Base-by-base conservation (phyloP, 2,113 vertebrate species). In the Psittacus erithacus region DNA sequence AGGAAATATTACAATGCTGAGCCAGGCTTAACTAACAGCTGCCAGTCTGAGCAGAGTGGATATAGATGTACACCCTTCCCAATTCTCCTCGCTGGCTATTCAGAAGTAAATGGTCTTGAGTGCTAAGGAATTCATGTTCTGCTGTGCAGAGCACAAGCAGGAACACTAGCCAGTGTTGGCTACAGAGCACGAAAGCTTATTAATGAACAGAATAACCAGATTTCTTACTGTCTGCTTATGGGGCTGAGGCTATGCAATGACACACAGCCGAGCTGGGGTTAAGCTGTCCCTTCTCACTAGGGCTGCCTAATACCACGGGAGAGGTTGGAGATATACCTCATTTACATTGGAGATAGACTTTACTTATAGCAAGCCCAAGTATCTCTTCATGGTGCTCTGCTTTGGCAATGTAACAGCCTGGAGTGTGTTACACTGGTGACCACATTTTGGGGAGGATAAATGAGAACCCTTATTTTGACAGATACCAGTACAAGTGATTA, bases 251-350 rank as follows among this genome's bases (percentile, higher is more conserved):
- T 6, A 2, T 1, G 2, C 28, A 20, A 55, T n/a, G 55, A 16
- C 33, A 10, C 0, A 0, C 9, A 19, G 67, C 44, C 4, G 2
- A 55, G 49, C 47, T 2, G 17, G 41, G 38, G 31, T 2, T 31
- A 57, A 85, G 20, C 70, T 38, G 3, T 76, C 44, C 35, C 43
- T 76, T 71, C 71, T 64, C 35, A 1, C 28, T 15, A 65, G 49
- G 41, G 33, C 53, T 88, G 33, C 50, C 62, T 69, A 68, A 33
- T 90, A 59, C 67, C 6, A 2, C 0, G 1, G 35, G 62, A 85
- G 67, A 76, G n/a, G 23, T 11, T 68, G 24, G 63, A 79, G 33
- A 62, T 19, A 9, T 0, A 25, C 46, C 33, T 49, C 70, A 27
- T 77, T 86, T 87, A 81, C 49, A 7, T 50, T 92, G 84, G 47